Percentiles rank a stretch among this genome's conserved stretches.
Evolutionary conservation across 2,113 vertebrate species (phyloP).

Genomic region (Aldabrachelys gigantea): DNA sequence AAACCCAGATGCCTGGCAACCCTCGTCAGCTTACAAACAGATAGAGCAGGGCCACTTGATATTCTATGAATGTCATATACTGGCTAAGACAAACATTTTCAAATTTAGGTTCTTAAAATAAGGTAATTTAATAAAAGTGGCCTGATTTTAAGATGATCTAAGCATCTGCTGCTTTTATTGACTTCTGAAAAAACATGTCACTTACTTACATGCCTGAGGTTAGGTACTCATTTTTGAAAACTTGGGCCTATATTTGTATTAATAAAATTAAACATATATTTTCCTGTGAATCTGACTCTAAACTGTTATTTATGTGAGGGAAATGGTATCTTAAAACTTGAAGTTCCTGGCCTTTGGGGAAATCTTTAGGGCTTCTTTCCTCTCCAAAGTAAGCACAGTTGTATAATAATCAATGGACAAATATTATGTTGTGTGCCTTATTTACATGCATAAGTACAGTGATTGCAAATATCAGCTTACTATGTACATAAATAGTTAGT

Average conservation of each 20-base stretch:
- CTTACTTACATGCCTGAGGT: background rate
- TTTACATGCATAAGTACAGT: background rate
- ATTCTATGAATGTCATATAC: background rate
- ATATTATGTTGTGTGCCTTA: background rate
- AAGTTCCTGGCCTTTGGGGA: background rate
- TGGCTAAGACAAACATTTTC: background rate
- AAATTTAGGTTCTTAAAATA: background rate
- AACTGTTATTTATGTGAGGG: background rate
- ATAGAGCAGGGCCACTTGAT: no score
- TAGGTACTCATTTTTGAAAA: background rate
- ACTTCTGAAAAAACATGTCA: background rate
- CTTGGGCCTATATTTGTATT: background rate
- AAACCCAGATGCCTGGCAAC: no score
- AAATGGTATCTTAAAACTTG: background rate
- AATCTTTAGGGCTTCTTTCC: background rate
- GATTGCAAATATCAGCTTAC: background rate
- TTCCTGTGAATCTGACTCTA: background rate
- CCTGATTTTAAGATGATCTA: background rate
- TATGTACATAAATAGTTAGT: background rate
- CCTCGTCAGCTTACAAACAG: no score
- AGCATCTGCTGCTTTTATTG: background rate
- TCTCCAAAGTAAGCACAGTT: background rate
- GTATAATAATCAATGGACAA: background rate
- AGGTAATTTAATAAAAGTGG: accelerated
- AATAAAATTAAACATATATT: background rate